phyloP scores from a whole-genome alignment of 1,140 invertebrate genomes.

The Pogonognathellus flavescens region DNA sequence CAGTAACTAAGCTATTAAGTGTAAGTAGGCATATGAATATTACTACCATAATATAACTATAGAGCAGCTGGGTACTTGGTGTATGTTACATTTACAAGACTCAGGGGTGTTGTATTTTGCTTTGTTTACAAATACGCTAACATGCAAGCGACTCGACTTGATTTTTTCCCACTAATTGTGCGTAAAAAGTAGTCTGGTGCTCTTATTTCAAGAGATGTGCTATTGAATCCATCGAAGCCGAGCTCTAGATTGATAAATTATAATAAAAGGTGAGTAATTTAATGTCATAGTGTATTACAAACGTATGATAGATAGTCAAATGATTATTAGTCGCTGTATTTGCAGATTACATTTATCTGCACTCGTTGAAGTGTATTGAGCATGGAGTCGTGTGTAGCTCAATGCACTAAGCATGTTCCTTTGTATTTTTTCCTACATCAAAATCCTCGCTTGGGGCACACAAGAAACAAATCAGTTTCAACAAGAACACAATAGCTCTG shows the following conservation, averaged over 20 bases:
- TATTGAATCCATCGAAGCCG: not conserved
- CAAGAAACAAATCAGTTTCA: constrained; percentile 25
- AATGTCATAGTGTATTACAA: not conserved
- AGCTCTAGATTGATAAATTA: constrained; percentile 37
- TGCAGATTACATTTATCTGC: too few relatives aligned
- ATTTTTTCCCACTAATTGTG: not conserved
- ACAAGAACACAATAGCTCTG: too few relatives aligned
- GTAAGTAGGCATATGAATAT: too few relatives aligned
- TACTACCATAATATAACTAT: too few relatives aligned
- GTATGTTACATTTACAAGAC: too few relatives aligned
- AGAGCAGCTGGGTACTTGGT: too few relatives aligned
- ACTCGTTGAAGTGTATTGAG: too few relatives aligned
- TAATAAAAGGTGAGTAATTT: constrained; percentile 34
- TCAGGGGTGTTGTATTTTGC: not conserved
- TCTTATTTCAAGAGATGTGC: not conserved
- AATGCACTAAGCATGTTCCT: not conserved
- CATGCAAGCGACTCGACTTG: not conserved
- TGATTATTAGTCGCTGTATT: not conserved
- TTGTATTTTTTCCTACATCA: not conserved
- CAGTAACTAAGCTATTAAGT: too few relatives aligned
- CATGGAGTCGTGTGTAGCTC: too few relatives aligned
- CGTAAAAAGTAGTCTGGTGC: constrained; percentile 16
- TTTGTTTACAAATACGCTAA: not conserved
- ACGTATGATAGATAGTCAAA: constrained; percentile 6
- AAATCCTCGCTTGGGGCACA: constrained; percentile 6